These are phyloP conservation scores for Thysanoteuthis rhombus DNA, from an alignment of 2,888 invertebrate genomes.

Conservation along the genomic window DNA sequence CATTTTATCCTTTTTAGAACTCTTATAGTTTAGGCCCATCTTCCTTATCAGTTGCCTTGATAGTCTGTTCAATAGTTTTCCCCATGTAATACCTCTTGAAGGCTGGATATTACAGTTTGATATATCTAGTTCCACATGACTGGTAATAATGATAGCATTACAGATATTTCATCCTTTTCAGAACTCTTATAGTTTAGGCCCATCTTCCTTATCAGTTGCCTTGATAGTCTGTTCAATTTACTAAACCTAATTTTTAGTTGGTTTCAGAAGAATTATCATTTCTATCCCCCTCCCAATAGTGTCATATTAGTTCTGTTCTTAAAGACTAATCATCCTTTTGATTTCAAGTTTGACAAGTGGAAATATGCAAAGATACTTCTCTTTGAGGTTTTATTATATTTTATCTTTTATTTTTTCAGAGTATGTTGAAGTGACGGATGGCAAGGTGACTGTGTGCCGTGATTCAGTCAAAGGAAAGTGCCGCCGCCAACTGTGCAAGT, in stretches of 20 bases:
- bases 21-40: too few relatives aligned
- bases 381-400: not conserved
- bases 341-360: not conserved
- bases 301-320: not conserved
- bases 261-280: not conserved
- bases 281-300: not conserved
- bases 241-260: not conserved
- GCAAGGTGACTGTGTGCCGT: conserved; percentile 94
- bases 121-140: too few relatives aligned
- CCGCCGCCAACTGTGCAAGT: conserved; percentile 93
- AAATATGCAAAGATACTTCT: not conserved
- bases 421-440: conserved; percentile 94
- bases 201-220: too few relatives aligned
- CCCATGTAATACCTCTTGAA: too few relatives aligned
- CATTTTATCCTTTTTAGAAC: too few relatives aligned
- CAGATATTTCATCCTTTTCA: too few relatives aligned
- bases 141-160: too few relatives aligned
- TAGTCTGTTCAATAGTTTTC: too few relatives aligned
- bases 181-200: too few relatives aligned
- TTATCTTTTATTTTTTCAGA: conserved; percentile 73
- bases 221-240: too few relatives aligned
- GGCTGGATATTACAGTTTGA: too few relatives aligned
- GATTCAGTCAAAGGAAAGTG: conserved; percentile 94
- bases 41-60: too few relatives aligned
- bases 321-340: not conserved